Base-by-base conservation (phyloP, 2,888 invertebrate species). In the Agrotis clavis region DNA sequence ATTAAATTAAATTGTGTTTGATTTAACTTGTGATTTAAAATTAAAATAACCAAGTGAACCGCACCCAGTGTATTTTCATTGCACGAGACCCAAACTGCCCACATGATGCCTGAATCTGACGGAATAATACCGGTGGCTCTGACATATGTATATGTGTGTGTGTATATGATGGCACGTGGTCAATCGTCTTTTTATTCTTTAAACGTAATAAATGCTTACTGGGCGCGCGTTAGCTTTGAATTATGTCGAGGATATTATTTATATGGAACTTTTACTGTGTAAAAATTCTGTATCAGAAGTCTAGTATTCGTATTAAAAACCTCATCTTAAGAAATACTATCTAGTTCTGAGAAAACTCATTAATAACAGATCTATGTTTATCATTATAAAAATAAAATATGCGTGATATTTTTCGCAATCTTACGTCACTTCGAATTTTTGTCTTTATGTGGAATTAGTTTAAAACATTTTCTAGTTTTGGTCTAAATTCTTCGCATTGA, bases 111-210 rank as follows among this genome's bases (percentile, higher is more conserved):
- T n/a, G n/a, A n/a, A n/a, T n/a, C n/a, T n/a, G n/a, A n/a, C n/a
- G n/a, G n/a, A n/a, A n/a, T n/a, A n/a, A n/a, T n/a, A n/a, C n/a
- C n/a, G n/a, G n/a, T n/a, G n/a, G n/a, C n/a, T n/a, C n/a, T n/a
- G n/a, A n/a, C n/a, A n/a, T n/a, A n/a, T n/a, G n/a, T n/a, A n/a
- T n/a, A n/a, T 90, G 88, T 91, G 88, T 79, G 78, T 87, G 81
- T 84, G 81, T 84, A 81, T 78, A 88, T 87, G 87, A 87, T 89
- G 93, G 94, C 94, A 94, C 94, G 94, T 94, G 94, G 93, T 92
- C 87, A 88, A 84, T 87, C 83, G 86, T 86, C 87, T 90, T 91
- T 92, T 91, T 92, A 89, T 89, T 88, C 86, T 87, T 79, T 88
- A 83, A 80, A 86, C 76, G 86, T 88, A 86, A 90, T 89, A 89